Percentiles rank a stretch among this genome's conserved stretches.
Evolutionary conservation across 2,797 vertebrate species (phyloP).

Genomic region (Onychomys leucogaster): DNA sequence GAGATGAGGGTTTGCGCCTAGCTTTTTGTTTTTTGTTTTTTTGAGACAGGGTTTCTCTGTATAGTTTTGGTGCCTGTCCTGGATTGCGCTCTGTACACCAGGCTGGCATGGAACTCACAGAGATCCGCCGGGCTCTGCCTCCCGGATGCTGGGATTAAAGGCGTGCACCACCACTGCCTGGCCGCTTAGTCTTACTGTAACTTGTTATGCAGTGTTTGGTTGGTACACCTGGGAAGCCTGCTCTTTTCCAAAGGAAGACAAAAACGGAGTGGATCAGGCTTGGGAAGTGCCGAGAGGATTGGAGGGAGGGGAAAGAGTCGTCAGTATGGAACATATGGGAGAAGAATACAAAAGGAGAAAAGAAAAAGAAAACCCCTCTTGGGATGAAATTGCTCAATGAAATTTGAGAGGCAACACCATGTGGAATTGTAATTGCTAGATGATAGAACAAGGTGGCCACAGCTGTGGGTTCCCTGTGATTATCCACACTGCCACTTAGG

Average conservation of each 20-base stretch:
- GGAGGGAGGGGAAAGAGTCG: not conserved
- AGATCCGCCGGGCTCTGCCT: no score
- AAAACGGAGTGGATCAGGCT: not conserved
- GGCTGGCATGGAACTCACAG: no score
- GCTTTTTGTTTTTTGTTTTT: no score
- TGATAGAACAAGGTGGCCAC: not conserved
- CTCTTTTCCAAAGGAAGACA: not conserved
- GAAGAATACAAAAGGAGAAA: not conserved
- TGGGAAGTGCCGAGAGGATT: not conserved
- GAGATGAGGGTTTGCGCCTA: not conserved
- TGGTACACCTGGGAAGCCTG: not conserved
- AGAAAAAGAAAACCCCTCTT: not conserved
- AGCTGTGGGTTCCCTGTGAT: not conserved
- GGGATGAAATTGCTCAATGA: not conserved
- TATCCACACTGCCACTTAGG: fast-evolving
- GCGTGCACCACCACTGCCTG: no score
- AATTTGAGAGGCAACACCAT: not conserved
- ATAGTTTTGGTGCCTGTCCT: no score
- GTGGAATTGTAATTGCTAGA: not conserved
- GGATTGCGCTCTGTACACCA: no score
- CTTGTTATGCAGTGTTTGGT: not conserved
- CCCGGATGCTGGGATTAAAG: no score
- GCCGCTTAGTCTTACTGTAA: not conserved
- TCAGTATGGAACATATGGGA: not conserved
- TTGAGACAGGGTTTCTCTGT: no score